These are phyloP conservation scores for Maniola hyperantus DNA, from an alignment of 2,888 invertebrate species.

Conservation along the genomic window DNA sequence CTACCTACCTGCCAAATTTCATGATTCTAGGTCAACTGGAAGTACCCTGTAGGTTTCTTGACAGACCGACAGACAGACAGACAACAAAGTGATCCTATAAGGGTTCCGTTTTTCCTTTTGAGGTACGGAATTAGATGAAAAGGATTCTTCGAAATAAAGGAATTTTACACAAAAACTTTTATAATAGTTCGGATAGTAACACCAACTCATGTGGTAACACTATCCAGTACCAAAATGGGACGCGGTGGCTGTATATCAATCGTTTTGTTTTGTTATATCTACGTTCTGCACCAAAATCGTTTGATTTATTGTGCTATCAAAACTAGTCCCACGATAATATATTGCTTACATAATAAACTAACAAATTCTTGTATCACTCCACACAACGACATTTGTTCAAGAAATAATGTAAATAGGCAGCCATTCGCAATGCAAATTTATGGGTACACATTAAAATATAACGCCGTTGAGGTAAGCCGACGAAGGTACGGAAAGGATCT, in stretches of 20 bases:
- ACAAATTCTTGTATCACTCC: background rate
- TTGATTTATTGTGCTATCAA: conserved; percentile 1
- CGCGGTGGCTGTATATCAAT: background rate
- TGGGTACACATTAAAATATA: conserved; percentile 4
- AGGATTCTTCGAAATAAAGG: background rate
- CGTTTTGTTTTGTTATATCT: background rate
- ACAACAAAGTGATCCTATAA: too few relatives aligned
- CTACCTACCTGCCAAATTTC: too few relatives aligned
- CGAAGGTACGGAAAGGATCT: conserved; percentile 18
- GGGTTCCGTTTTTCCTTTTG: too few relatives aligned
- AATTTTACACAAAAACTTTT: background rate
- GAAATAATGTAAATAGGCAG: conserved; percentile 1
- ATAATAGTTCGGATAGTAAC: background rate
- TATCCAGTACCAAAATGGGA: background rate
- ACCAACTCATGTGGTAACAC: background rate
- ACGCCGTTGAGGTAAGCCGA: conserved; percentile 1
- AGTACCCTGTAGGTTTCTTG: too few relatives aligned
- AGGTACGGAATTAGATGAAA: background rate
- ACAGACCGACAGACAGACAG: too few relatives aligned
- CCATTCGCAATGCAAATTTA: background rate
- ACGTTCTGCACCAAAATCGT: background rate
- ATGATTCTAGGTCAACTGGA: too few relatives aligned
- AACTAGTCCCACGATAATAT: background rate
- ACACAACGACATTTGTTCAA: conserved; percentile 3
- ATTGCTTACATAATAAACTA: background rate